Base-by-base conservation (phyloP, 2,113 vertebrate species). In the Phoxinus phoxinus region DNA sequence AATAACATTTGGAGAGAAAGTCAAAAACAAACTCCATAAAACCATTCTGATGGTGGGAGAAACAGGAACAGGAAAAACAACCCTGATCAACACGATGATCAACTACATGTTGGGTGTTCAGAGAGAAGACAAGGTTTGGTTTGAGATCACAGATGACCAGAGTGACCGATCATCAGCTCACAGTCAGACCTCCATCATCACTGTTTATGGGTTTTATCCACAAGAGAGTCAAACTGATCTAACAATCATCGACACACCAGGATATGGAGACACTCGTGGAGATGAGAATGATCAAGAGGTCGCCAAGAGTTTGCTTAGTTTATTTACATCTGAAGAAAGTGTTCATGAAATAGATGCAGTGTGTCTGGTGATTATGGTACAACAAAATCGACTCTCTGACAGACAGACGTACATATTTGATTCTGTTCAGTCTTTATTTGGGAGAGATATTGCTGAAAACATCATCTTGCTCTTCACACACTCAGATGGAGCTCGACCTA, bases 31-130 rank as follows among this genome's bases (percentile, higher is more conserved):
- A 75, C 53, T 19, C 7, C 85, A 83, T 32, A 87, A 78, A 84
- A 83, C 84, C 1, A 86, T 90, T 35, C 65, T 91, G 84, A 21
- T 91, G n/a, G 21, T 88, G 9, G 90, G 88, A 84, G 82, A 84
- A 82, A 51, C 48, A 51, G 48, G 13, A 17, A 17, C 48, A 17
- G 48, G 48, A 51, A 51, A 51, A 51, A 51, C 48, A 17, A 17
- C 1, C 1, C 48, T 17, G 1, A 5, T 51, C 48, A 51, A 51
- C 0, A 0, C 4, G 1, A 51, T 88, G 78, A 17, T 88, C 56
- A 91, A 90, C 79, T 85, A 89, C 78, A 81, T 91, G 82, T 76
- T 91, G 30, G 85, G 80, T 1, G 88, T 91, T 3, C 0, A 81
- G 25, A 84, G 73, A 81, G 35, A 84, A n/a, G 86, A 89, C 35